Percentiles rank a stretch among this genome's conserved stretches.
These are phyloP conservation scores for Myotis yumanensis DNA, from an alignment of 2,113 vertebrate species.

Conservation along the genomic window DNA sequence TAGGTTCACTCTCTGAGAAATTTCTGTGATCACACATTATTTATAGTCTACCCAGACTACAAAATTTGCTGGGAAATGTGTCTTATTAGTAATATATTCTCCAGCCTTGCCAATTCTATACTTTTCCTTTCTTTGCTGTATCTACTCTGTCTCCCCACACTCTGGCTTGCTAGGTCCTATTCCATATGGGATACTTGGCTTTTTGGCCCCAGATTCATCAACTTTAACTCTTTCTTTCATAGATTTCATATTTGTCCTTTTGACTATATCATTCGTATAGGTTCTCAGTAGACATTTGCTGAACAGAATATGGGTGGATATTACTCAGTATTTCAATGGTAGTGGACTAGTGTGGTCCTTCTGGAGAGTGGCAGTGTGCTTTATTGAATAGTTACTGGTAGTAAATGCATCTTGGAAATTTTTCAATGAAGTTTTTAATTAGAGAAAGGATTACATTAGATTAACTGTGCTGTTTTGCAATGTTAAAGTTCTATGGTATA, in stretches of 20 bases:
- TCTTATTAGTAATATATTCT: slow-evolving; percentile 81
- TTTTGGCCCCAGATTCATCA: slow-evolving; percentile 61
- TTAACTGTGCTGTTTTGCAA: background rate
- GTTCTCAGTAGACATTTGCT: slow-evolving; percentile 5
- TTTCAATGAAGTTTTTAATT: slow-evolving; percentile 45
- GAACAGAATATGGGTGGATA: background rate
- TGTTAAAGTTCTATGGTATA: background rate
- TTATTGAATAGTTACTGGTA: slow-evolving; percentile 35
- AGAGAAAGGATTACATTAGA: background rate
- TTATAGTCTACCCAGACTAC: slow-evolving; percentile 77
- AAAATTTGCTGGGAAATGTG: slow-evolving; percentile 75
- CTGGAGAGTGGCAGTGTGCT: background rate
- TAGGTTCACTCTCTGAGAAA: slow-evolving; percentile 76
- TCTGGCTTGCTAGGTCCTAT: slow-evolving; percentile 64
- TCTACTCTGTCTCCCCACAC: slow-evolving; percentile 48
- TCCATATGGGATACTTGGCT: slow-evolving; percentile 73
- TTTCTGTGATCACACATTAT: slow-evolving; percentile 80
- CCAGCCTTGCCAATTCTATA: slow-evolving; percentile 72
- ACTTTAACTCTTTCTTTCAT: slow-evolving; percentile 57
- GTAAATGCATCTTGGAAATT: slow-evolving; percentile 3
- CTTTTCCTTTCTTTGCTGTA: slow-evolving; percentile 65
- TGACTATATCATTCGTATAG: background rate
- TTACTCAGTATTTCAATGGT: background rate
- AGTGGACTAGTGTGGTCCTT: background rate
- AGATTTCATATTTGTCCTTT: slow-evolving; percentile 36